These are phyloP conservation scores for Magallana angulata DNA, from an alignment of 1,140 invertebrate genomes.

Conservation along the genomic window DNA sequence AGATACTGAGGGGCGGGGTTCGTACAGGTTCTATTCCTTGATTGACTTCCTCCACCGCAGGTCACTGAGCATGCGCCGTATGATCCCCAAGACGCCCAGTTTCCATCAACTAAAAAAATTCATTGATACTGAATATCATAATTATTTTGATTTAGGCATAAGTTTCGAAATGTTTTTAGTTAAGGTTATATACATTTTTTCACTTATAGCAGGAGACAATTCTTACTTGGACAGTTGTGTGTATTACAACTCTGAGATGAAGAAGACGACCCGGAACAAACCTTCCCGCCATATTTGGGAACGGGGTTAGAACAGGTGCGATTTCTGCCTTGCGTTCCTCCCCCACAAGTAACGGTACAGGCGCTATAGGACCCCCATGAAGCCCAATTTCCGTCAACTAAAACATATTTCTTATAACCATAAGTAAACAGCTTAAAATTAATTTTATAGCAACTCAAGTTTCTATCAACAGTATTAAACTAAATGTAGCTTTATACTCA, in stretches of 20 bases:
- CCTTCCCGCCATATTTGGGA: constrained; percentile 58
- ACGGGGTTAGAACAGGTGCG: constrained; percentile 63
- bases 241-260: background rate
- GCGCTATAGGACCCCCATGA: constrained; percentile 62
- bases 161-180: background rate
- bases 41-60: constrained; percentile 16
- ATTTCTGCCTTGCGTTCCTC: constrained; percentile 54
- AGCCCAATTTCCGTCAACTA: constrained; percentile 55
- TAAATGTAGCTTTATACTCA: too few relatives aligned
- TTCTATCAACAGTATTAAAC: constrained; percentile 52
- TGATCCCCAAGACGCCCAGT: constrained; percentile 17
- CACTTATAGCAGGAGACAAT: background rate
- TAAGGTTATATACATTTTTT: background rate
- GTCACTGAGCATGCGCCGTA: constrained; percentile 15
- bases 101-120: background rate
- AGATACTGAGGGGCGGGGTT: constrained; percentile 36
- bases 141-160: background rate
- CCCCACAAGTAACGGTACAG: constrained; percentile 65
- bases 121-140: background rate
- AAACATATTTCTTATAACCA: too few relatives aligned
- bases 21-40: background rate
- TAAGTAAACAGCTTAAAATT: too few relatives aligned
- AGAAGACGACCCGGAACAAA: constrained; percentile 56
- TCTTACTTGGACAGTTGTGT: constrained; percentile 34
- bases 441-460: background rate